Conservation (phyloP, 2,888 invertebrate species). For the Tetranychus piercei region DNA sequence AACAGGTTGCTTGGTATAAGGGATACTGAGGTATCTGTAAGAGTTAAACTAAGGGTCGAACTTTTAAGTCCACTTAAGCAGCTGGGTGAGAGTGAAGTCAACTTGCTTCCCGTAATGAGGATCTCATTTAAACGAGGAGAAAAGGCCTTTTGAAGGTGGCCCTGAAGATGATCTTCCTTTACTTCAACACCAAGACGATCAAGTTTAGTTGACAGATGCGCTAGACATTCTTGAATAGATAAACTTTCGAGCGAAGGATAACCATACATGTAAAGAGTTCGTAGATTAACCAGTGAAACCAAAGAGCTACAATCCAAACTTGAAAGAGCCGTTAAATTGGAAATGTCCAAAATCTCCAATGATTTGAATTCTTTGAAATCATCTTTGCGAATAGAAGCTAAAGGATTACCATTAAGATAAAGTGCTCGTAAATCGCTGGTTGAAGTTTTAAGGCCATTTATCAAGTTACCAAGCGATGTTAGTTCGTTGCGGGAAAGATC, state of each 20-base stretch:
- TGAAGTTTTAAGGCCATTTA: neutral
- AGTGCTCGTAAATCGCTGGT: neutral
- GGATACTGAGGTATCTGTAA: conserved; percentile 4
- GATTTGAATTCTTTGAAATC: conserved; percentile 1
- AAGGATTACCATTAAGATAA: neutral
- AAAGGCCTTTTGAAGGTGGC: conserved; percentile 52
- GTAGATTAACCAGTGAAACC: conserved; percentile 38
- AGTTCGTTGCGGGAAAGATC: neutral
- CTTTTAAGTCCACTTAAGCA: conserved; percentile 53
- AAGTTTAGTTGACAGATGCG: conserved; percentile 43
- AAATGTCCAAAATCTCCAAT: conserved; percentile 6
- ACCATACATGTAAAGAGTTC: conserved; percentile 49
- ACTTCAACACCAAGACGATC: conserved; percentile 64
- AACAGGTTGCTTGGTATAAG: neutral
- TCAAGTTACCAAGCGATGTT: neutral
- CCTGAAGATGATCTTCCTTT: conserved; percentile 53
- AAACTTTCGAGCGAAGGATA: conserved; percentile 51
- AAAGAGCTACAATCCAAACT: neutral
- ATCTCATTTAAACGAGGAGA: conserved; percentile 57
- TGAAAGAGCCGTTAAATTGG: neutral
- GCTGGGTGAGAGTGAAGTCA: conserved; percentile 59
- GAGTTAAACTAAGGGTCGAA: neutral
- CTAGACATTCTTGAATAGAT: conserved; percentile 66
- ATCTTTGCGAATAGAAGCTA: neutral
- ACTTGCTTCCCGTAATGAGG: conserved; percentile 51